Percentiles rank a stretch among this genome's conserved stretches.
Conservation (phyloP, 2,888 invertebrate genomes). For the Frankliniella fusca region DNA sequence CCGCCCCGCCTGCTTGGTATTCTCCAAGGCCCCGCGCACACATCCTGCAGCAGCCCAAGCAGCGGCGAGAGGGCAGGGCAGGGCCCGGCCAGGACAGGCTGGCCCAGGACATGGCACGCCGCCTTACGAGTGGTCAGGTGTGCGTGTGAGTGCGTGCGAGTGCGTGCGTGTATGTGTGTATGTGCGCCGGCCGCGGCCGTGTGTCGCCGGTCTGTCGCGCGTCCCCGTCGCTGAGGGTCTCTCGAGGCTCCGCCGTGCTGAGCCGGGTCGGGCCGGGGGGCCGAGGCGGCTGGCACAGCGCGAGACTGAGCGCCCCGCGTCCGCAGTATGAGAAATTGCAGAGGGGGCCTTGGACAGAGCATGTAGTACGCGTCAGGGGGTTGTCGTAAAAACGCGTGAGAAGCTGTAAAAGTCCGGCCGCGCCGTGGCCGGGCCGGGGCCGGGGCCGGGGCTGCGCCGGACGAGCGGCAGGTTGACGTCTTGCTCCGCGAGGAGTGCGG, state of each 20-base stretch:
- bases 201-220: neutral
- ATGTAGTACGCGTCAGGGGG: neutral
- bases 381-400: conserved; percentile 15
- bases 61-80: neutral
- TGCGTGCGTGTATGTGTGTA: neutral
- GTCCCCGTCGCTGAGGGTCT: neutral
- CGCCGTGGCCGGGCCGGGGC: neutral
- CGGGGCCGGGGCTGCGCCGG: neutral
- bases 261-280: neutral
- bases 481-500: neutral
- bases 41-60: neutral
- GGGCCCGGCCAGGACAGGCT: neutral
- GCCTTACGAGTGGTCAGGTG: conserved; percentile 24
- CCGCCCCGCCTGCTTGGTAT: conserved; percentile 11
- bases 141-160: neutral
- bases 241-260: neutral
- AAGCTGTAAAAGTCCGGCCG: conserved; percentile 4
- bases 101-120: neutral
- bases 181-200: neutral
- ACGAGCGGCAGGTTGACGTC: conserved; percentile 14
- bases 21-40: neutral
- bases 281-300: neutral
- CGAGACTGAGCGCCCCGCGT: neutral
- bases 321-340: neutral
- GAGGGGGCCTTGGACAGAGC: neutral